Percentiles rank a stretch among this genome's conserved stretches.
Conservation (phyloP, 2,797 vertebrate genomes). For the Valencia hispanica region DNA sequence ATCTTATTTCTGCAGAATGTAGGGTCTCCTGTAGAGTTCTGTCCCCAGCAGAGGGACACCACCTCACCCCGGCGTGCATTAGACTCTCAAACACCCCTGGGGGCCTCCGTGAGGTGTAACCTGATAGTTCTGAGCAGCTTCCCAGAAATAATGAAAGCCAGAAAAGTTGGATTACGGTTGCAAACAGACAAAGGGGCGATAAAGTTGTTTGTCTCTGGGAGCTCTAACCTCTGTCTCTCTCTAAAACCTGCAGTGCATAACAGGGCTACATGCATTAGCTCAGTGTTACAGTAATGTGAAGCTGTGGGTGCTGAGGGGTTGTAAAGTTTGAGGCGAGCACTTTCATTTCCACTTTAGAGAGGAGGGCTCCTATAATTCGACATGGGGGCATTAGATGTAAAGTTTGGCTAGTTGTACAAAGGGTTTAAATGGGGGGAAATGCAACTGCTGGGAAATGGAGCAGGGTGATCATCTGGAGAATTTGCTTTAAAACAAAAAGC, state of each 20-base stretch:
- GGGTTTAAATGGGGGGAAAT: conserved; percentile 48
- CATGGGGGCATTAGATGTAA: conserved; percentile 48
- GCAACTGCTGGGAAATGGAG: conserved; percentile 43
- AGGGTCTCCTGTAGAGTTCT: conserved; percentile 23
- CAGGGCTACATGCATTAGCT: conserved; percentile 50
- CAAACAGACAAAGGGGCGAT: conserved; percentile 25
- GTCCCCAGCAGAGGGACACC: conserved; percentile 32
- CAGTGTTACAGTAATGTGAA: conserved; percentile 59
- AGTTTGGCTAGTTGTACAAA: conserved; percentile 44
- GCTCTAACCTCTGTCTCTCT: conserved; percentile 37
- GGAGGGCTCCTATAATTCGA: conserved; percentile 29
- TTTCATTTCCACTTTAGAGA: conserved; percentile 61
- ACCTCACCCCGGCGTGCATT: conserved; percentile 19
- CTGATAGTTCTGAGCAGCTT: conserved; percentile 51
- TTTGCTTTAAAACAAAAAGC: conserved; percentile 29
- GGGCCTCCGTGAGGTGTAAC: conserved; percentile 45
- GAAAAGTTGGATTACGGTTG: conserved; percentile 48
- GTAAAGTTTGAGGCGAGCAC: conserved; percentile 72
- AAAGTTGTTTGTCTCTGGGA: conserved; percentile 61
- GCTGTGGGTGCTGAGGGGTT: conserved; percentile 61
- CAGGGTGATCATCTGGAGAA: conserved; percentile 22
- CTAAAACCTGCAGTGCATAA: conserved; percentile 19
- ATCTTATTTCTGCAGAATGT: conserved; percentile 22
- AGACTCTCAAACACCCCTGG: neutral
- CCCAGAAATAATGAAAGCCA: conserved; percentile 64